These are phyloP conservation scores for Acanthisitta chloris DNA, from an alignment of 2,113 vertebrate genomes.

Conservation along the genomic window DNA sequence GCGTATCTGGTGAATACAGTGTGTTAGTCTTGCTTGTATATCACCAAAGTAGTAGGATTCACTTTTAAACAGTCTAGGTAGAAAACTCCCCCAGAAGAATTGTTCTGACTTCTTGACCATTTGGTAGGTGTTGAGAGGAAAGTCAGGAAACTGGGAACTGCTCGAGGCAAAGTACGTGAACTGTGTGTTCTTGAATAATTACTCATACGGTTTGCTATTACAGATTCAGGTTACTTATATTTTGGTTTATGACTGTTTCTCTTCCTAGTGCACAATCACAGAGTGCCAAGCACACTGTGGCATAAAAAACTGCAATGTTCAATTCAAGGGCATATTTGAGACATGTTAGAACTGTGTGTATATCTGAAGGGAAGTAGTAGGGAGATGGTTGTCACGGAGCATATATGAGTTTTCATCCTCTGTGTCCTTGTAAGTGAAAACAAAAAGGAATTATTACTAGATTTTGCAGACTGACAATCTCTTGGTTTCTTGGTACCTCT, in stretches of 20 bases:
- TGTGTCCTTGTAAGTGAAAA: not conserved
- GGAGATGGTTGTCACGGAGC: not conserved
- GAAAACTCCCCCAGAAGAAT: not conserved
- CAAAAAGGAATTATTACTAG: not conserved
- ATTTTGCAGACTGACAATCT: not conserved
- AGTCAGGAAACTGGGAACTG: not conserved
- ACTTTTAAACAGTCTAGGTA: not conserved
- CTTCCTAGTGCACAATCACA: not conserved
- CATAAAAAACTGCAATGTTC: not conserved
- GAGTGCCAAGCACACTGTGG: not conserved
- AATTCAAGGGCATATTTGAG: not conserved
- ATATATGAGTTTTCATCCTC: rapidly evolving
- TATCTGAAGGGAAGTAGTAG: not conserved
- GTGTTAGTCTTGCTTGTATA: not conserved
- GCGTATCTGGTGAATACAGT: not conserved
- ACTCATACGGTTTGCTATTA: not conserved
- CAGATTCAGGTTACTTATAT: not conserved
- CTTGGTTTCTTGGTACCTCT: not conserved
- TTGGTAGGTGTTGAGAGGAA: not conserved
- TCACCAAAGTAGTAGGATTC: not conserved
- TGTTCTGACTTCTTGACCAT: not conserved
- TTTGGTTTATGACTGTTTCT: not conserved
- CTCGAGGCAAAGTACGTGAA: not conserved
- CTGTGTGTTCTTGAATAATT: not conserved
- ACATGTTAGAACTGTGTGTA: not conserved